Percentiles rank a stretch among this genome's conserved stretches.
Conservation (phyloP, 2,113 vertebrate species). For the Argyrosomus japonicus region DNA sequence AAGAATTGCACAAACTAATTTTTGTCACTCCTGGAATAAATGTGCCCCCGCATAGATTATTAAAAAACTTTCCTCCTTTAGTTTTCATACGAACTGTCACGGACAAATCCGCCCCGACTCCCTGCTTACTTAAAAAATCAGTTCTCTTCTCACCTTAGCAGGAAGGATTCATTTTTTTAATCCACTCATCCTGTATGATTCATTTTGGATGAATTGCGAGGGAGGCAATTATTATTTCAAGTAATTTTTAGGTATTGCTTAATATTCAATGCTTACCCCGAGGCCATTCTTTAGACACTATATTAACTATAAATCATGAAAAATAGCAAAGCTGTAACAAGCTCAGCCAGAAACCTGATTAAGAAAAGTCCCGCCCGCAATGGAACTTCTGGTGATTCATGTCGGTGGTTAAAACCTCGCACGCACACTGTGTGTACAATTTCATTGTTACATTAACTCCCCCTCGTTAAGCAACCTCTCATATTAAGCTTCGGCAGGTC, state of each 20-base stretch:
- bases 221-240: slow-evolving; percentile 65
- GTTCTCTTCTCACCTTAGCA: slow-evolving; percentile 17
- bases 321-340: slow-evolving; percentile 9
- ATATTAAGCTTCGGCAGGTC: slow-evolving; percentile 34
- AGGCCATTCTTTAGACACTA: slow-evolving; percentile 32
- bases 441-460: slow-evolving; percentile 9
- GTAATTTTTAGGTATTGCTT: slow-evolving; percentile 57
- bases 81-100: slow-evolving; percentile 42
- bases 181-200: slow-evolving; percentile 52
- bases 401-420: background rate
- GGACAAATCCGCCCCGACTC: slow-evolving; percentile 11
- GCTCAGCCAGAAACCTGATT: slow-evolving; percentile 19
- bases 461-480: slow-evolving; percentile 15
- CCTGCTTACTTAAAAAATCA: slow-evolving; percentile 4
- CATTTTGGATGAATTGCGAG: slow-evolving; percentile 47
- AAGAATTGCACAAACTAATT: slow-evolving; percentile 2
- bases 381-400: background rate
- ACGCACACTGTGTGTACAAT: background rate
- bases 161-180: slow-evolving; percentile 61
- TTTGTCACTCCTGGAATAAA: slow-evolving; percentile 7
- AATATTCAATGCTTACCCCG: slow-evolving; percentile 40
- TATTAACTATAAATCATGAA: slow-evolving; percentile 43
- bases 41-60: background rate
- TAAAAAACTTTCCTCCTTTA: slow-evolving; percentile 31
- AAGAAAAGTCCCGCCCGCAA: slow-evolving; percentile 8